phyloP scores from a whole-genome alignment of 2,888 invertebrate species.

The Macaria notata region DNA sequence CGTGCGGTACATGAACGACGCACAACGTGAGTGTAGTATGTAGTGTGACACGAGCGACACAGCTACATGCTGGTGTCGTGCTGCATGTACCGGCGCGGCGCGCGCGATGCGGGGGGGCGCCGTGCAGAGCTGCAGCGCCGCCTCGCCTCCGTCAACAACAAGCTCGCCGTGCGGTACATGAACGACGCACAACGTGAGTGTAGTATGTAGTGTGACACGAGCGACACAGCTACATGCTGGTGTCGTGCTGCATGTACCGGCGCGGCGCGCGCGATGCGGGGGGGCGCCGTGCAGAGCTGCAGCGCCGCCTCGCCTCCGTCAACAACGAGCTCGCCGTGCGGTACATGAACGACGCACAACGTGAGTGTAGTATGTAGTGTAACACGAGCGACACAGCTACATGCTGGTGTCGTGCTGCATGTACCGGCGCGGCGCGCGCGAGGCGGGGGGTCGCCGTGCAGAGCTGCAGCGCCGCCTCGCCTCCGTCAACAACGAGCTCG shows the following conservation, averaged over 20 bases:
- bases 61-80: constrained; percentile 84
- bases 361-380: constrained; percentile 67
- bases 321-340: constrained; percentile 92
- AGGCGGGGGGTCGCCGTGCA: constrained; percentile 61
- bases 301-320: constrained; percentile 88
- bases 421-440: constrained; percentile 80
- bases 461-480: constrained; percentile 86
- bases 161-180: constrained; percentile 92
- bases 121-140: constrained; percentile 82
- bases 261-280: constrained; percentile 51
- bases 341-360: constrained; percentile 90
- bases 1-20: constrained; percentile 90
- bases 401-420: constrained; percentile 84
- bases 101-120: constrained; percentile 54
- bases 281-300: constrained; percentile 79
- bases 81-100: constrained; percentile 84
- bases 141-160: constrained; percentile 92
- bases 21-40: constrained; percentile 79
- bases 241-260: constrained; percentile 86
- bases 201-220: too few relatives aligned
- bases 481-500: constrained; percentile 92
- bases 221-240: too few relatives aligned
- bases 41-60: too few relatives aligned
- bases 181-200: constrained; percentile 86
- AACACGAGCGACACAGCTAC: too few relatives aligned